phyloP scores from a whole-genome alignment of 2,888 invertebrate species.

The Apeira syringaria region DNA sequence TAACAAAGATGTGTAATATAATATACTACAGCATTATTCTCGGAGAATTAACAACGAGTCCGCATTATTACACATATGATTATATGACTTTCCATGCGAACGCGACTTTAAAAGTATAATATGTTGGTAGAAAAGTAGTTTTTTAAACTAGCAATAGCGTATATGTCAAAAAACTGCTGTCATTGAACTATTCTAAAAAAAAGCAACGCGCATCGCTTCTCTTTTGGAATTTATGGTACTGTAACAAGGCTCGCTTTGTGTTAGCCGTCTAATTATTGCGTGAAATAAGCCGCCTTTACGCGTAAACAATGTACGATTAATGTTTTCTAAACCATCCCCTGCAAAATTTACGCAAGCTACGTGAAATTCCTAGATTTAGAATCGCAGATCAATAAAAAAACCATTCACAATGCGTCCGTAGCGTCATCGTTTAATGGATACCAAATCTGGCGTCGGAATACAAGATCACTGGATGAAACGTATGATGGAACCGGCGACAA shows the following conservation, averaged over 20 bases:
- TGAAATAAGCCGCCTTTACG: constrained; percentile 63
- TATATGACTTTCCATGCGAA: too few species aligned
- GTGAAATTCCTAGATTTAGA: constrained; percentile 43
- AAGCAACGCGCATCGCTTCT: constrained; percentile 80
- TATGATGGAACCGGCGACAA: constrained; percentile 76
- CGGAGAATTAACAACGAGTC: too few species aligned
- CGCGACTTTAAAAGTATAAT: too few species aligned
- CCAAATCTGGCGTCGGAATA: constrained; percentile 67
- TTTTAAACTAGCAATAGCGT: constrained; percentile 48
- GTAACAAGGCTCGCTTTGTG: constrained; percentile 83
- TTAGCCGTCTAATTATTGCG: constrained; percentile 58
- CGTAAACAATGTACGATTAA: constrained; percentile 73
- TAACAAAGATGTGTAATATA: too few species aligned
- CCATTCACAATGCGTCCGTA: constrained; percentile 52
- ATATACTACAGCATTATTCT: too few species aligned
- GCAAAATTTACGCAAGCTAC: constrained; percentile 31
- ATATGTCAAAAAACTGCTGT: constrained; percentile 67
- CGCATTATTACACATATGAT: too few species aligned
- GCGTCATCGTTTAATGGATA: constrained; percentile 62
- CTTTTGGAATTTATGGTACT: constrained; percentile 83
- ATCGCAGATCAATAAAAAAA: constrained; percentile 68
- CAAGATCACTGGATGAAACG: constrained; percentile 79
- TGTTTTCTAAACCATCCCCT: constrained; percentile 41
- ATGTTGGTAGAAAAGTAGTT: too few species aligned
- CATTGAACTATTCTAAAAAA: constrained; percentile 76